Conservation (phyloP, 2,888 invertebrate species). For the Cerastis rubricosa region DNA sequence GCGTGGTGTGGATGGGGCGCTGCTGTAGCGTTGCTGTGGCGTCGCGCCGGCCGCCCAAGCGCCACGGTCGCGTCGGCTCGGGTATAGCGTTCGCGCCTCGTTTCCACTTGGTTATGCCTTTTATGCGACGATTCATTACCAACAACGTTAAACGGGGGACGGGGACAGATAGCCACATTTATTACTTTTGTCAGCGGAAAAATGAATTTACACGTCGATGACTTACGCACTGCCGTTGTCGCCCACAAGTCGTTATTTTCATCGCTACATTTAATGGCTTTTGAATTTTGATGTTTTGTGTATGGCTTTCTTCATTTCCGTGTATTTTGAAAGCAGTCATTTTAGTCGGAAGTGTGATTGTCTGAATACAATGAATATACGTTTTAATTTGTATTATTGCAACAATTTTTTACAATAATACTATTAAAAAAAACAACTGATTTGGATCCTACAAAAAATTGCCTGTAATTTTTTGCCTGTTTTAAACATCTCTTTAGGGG, state of each 20-base stretch:
- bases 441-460: background rate
- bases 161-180: constrained; percentile 89
- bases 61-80: constrained; percentile 36
- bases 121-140: constrained; percentile 90
- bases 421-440: background rate
- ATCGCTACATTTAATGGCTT: constrained; percentile 65
- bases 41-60: constrained; percentile 14
- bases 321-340: constrained; percentile 23
- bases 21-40: constrained; percentile 29
- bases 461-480: background rate
- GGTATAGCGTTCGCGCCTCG: constrained; percentile 76
- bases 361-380: constrained; percentile 7
- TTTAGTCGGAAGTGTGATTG: constrained; percentile 9
- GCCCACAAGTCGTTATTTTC: constrained; percentile 64
- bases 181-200: constrained; percentile 91
- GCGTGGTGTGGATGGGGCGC: constrained; percentile 16
- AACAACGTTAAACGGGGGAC: constrained; percentile 81
- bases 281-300: constrained; percentile 58
- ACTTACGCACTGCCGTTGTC: constrained; percentile 62
- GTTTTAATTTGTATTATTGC: constrained; percentile 6
- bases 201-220: constrained; percentile 87
- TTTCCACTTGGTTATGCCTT: constrained; percentile 90
- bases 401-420: background rate
- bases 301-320: constrained; percentile 40
- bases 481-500: constrained; percentile 20